A percentile compares a stretch with the other conserved stretches of the same genome.
Evolutionary conservation across 2,888 invertebrate genomes (phyloP).

Genomic region (Ligdia adustata): DNA sequence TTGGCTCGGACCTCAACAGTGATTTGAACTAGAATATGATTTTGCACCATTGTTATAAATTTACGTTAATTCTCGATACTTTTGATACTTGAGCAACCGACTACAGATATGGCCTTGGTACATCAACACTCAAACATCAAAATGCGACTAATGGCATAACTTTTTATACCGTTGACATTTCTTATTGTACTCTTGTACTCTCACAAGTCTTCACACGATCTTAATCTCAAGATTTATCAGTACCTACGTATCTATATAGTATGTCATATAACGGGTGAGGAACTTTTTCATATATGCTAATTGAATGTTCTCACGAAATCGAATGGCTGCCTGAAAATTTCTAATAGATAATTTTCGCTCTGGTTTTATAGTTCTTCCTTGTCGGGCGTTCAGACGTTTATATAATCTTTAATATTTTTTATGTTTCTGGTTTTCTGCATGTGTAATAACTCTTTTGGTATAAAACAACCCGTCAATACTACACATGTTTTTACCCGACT

Average conservation of each 20-base stretch:
- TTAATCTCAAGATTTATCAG: conserved; percentile 48
- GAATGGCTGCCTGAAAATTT: conserved; percentile 40
- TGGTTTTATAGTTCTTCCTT: conserved; percentile 21
- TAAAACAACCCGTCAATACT: no score
- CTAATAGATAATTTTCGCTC: conserved; percentile 31
- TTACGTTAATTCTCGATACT: no score
- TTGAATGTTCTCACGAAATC: conserved; percentile 56
- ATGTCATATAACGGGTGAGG: conserved; percentile 52
- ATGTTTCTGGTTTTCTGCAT: no score
- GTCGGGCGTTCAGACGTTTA: conserved; percentile 3
- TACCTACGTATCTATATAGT: conserved; percentile 46
- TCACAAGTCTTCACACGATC: conserved; percentile 66
- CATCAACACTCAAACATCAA: no score
- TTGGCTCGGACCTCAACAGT: no score
- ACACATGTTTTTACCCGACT: no score
- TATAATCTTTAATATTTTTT: no score
- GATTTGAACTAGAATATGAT: no score
- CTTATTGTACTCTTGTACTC: conserved; percentile 33
- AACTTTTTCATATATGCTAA: conserved; percentile 39
- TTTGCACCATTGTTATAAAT: no score
- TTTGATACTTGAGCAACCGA: no score
- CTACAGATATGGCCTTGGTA: no score
- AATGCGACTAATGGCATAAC: background rate
- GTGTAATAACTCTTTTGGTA: no score
- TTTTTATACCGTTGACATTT: conserved; percentile 24